Base-by-base conservation (phyloP, 2,113 vertebrate genomes). In the Hemicordylus capensis region DNA sequence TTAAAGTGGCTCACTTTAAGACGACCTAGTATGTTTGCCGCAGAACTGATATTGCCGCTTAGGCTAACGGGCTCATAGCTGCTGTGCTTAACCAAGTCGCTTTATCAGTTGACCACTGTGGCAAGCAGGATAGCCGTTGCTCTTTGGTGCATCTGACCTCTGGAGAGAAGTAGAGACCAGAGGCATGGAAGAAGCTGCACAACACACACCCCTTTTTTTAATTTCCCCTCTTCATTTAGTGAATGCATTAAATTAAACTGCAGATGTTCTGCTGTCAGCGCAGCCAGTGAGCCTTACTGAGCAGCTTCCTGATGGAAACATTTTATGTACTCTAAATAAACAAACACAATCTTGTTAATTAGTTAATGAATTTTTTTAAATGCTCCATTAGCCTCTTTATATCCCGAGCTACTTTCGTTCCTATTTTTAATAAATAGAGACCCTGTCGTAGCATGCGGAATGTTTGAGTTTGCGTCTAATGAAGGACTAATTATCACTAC, bases 271-370 rank as follows among this genome's bases (percentile, higher is more conserved):
- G 48, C 95, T 94, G 94, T 91, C 95, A 94, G 93, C 93, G 89
- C 95, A 89, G 79, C 91, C 79, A 90, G 85, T 51, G 39, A 91
- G 85, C 87, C 89, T 91, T 93, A 92, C 89, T 88, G 93, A 93
- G 93, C 91, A 90, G 90, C 90, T 96, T 94, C 91, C 93, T 89
- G 91, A 94, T 93, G 94, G 93, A 95, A 95, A 94, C 91, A 93
- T 95, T 95, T 95, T 94, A 95, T 93, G 88, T 93, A 94, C 91
- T 95, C 93, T 95, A 97, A 96, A 96, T 96, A 97, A 96, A 94
- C 80, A 95, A 94, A 95, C 91, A 94, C n/a, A 88, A 95, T 95
- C 96, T 95, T 95, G 88, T 93, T 96, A 96, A 96, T 96, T 97
- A 96, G 94, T 85, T 95, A 96, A 95, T 95, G 12, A 96, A 95